Percentiles rank a stretch among this genome's conserved stretches.
Conservation (phyloP, 2,113 vertebrate genomes). For the Rana temporaria region DNA sequence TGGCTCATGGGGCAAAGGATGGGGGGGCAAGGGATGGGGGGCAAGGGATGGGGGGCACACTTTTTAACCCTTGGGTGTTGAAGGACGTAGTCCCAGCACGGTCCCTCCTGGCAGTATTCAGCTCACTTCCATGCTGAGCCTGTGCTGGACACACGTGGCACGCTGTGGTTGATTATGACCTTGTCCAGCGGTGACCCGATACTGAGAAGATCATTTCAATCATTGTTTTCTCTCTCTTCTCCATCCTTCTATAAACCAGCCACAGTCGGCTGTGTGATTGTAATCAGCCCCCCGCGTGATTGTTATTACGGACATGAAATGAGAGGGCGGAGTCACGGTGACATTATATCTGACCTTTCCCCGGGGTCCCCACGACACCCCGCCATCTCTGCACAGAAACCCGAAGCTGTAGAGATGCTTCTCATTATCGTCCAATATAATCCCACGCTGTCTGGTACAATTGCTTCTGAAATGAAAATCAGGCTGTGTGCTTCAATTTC, state of each 20-base stretch:
- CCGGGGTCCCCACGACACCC: not conserved
- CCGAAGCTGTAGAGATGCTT: conserved; percentile 7
- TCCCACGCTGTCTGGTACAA: conserved; percentile 69
- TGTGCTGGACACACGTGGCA: no score
- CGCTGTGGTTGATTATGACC: no score
- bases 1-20: no score
- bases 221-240: not conserved
- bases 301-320: not conserved
- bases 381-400: not conserved
- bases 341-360: not conserved
- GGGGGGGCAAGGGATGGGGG: no score
- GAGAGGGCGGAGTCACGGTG: not conserved
- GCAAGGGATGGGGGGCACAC: no score
- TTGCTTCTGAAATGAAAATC: conserved; percentile 72
- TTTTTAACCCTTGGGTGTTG: no score
- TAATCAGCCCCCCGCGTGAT: not conserved
- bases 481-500: conserved; percentile 60
- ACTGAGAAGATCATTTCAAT: no score
- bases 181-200: no score
- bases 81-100: no score
- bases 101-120: no score
- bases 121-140: no score
- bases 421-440: conserved; percentile 65
- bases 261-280: no score
- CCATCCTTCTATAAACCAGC: not conserved